Evolutionary conservation across 2,888 invertebrate genomes (phyloP), one percentile per base, ranked within the genome.

Genomic region (Lepas anatifera): DNA sequence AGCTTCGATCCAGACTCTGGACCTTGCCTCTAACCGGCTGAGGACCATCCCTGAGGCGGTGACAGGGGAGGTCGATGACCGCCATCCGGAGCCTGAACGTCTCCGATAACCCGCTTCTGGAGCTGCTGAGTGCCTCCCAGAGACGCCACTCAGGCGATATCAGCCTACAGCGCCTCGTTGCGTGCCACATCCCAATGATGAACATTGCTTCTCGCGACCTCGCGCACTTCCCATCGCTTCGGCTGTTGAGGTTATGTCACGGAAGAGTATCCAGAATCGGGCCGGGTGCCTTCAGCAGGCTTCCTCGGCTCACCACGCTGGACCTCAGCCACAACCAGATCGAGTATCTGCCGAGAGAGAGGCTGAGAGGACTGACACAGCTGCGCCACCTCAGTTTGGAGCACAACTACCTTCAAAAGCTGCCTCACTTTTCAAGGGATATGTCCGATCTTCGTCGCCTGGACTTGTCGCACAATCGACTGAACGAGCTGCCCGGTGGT

Each of bases 301-400:
- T 94, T 75, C 81, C 84, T 71, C 89, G 90, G 78, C 82, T 95
- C 75, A 87, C 88, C 69, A 91, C 92, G 81, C 82, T 95, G 72
- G 90, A 93, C 78, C 84, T 95, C 76, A 90, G 91, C 79, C 88
- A 89, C 76, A 95, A 95, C 81, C 92, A 89, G 79, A 87, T 95
- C 77, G 87, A 87, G 74, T 84, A 86, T 76, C 85, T 94, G 76
- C 92, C 92, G 39, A 37, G 70, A 16, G 74, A 74, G 67, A 67
- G 74, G 25, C 71, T 74, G 8, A 52, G 71, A 16, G 74, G 73
- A n/a, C 73, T 75, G 32, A 67, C 72, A n/a, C 46, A 73, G 27
- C 73, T 78, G 13, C 68, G 75, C 16, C 71, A 71, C 35, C 72
- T 78, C 35, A 77, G 77, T 70, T 69, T 78, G 10, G 75, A 77